phyloP scores from a whole-genome alignment of 2,888 invertebrate genomes.

The Platypus cylindrus region DNA sequence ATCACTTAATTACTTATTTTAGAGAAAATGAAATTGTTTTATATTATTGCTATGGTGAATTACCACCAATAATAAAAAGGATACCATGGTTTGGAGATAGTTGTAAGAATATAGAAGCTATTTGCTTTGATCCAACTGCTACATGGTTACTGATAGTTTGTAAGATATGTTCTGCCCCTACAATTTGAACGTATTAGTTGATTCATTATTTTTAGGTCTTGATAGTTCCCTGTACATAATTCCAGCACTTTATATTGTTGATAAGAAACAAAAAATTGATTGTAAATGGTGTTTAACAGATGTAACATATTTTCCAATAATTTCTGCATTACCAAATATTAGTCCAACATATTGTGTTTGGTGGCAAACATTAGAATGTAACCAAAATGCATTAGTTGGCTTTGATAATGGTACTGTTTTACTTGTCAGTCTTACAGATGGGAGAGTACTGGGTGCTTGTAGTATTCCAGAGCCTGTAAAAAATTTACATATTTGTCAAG shows the following conservation, averaged over 20 bases:
- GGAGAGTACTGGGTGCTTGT: conserved; percentile 52
- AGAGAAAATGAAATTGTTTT: conserved; percentile 33
- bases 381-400: conserved; percentile 58
- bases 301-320: conserved; percentile 39
- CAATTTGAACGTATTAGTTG: neutral
- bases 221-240: conserved; percentile 50
- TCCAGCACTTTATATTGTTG: conserved; percentile 46
- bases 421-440: conserved; percentile 56
- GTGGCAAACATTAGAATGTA: conserved; percentile 65
- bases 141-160: conserved; percentile 58
- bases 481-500: conserved; percentile 55
- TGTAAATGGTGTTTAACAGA: conserved; percentile 47
- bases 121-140: conserved; percentile 76
- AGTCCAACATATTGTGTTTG: conserved; percentile 52
- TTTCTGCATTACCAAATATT: conserved; percentile 27
- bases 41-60: conserved; percentile 33
- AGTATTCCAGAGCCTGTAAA: conserved; percentile 50
- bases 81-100: conserved; percentile 33
- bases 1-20: conserved; percentile 4
- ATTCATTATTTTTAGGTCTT: conserved; percentile 30
- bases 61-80: conserved; percentile 30
- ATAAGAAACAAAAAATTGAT: conserved; percentile 39
- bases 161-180: no score
- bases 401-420: conserved; percentile 48
- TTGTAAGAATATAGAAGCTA: conserved; percentile 43